Conservation (phyloP, 35 echinoderm and acorn worm species). For the Holothuria glaberrima region DNA sequence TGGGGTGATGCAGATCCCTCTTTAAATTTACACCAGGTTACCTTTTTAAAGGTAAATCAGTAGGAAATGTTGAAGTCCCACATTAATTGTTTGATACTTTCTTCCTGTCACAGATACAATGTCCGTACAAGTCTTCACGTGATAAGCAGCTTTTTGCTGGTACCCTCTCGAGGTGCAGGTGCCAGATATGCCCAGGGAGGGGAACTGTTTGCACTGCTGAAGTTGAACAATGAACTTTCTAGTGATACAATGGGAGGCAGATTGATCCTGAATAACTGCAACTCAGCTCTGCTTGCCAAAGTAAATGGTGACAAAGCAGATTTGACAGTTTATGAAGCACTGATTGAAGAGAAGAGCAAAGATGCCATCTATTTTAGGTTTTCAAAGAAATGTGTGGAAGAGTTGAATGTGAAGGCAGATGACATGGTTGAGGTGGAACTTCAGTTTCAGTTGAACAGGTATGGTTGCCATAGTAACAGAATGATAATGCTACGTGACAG, state of each 20-base stretch:
- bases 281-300: slow-evolving; percentile 67
- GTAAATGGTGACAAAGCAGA: slow-evolving; percentile 5
- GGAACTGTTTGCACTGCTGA: slow-evolving; percentile 92
- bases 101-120: slow-evolving; percentile 73
- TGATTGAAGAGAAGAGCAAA: slow-evolving; percentile 87
- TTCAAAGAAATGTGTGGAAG: slow-evolving; percentile 83
- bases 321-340: slow-evolving; percentile 66
- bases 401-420: slow-evolving; percentile 74
- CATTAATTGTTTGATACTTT: not conserved
- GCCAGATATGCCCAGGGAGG: slow-evolving; percentile 88
- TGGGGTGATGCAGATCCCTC: too few species aligned
- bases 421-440: slow-evolving; percentile 78
- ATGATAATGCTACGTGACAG: too few species aligned
- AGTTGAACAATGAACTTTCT: slow-evolving; percentile 85
- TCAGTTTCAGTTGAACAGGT: slow-evolving; percentile 98
- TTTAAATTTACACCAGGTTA: too few species aligned
- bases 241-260: slow-evolving; percentile 84
- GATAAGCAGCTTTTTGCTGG: slow-evolving; percentile 88
- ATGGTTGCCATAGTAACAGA: not conserved
- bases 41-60: too few species aligned
- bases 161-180: slow-evolving; percentile 81
- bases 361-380: slow-evolving; percentile 88
- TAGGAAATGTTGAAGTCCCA: not conserved
- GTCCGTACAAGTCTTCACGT: slow-evolving; percentile 89
- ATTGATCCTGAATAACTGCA: slow-evolving; percentile 93